Percentiles rank a stretch among this genome's conserved stretches.
phyloP scores from a whole-genome alignment of 1,140 invertebrate species.

The Tenebrio molitor region DNA sequence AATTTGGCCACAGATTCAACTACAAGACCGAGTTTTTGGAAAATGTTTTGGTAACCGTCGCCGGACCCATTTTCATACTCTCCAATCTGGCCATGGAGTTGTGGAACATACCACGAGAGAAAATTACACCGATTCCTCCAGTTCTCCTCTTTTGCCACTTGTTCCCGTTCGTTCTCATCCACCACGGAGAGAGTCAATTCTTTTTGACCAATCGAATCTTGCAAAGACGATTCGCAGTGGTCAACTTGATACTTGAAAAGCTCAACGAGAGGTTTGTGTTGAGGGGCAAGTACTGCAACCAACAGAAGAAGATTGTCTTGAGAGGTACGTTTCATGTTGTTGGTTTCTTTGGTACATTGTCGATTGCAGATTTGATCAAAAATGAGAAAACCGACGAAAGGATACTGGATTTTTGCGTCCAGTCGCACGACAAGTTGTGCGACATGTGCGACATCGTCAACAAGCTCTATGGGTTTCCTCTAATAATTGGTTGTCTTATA shows the following conservation, averaged over 20 bases:
- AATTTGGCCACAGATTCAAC: not conserved
- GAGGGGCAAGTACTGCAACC: not conserved
- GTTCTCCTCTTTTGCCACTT: not conserved
- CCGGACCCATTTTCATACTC: not conserved
- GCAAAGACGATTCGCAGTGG: not conserved
- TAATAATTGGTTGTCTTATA: slow-evolving; percentile 12
- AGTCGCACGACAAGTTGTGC: slow-evolving; percentile 29
- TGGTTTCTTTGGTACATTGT: not conserved
- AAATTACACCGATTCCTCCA: not conserved
- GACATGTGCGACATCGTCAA: slow-evolving; percentile 2
- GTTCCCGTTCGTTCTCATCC: not conserved
- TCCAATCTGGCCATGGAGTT: slow-evolving; percentile 5
- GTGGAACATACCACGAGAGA: slow-evolving; percentile 9
- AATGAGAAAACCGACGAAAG: slow-evolving; percentile 4
- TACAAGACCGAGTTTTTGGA: not conserved
- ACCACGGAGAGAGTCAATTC: slow-evolving; percentile 25
- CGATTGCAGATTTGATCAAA: not conserved
- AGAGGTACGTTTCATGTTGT: not conserved
- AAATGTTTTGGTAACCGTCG: not conserved
- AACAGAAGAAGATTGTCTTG: not conserved
- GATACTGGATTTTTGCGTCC: not conserved
- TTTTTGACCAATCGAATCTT: not conserved
- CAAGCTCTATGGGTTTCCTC: slow-evolving; percentile 16
- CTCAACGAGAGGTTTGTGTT: not conserved
- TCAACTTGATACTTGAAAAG: not conserved